phyloP scores from a whole-genome alignment of 2,113 vertebrate genomes.

The Elgaria multicarinata region DNA sequence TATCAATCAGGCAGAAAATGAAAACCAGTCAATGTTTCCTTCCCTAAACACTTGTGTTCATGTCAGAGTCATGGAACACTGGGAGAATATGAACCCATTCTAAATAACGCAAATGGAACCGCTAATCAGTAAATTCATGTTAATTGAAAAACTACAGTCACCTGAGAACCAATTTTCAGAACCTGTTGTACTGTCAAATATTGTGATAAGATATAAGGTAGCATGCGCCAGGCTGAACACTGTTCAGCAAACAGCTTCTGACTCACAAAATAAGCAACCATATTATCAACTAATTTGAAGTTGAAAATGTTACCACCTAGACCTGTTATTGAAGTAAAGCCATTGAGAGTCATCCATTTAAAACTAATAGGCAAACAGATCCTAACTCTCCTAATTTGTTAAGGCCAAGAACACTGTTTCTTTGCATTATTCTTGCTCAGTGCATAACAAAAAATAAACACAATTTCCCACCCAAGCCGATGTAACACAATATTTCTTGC shows the following conservation, averaged over 20 bases:
- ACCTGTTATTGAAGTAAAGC: slow-evolving; percentile 56
- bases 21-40: neutral
- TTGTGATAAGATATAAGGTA: slow-evolving; percentile 63
- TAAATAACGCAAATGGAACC: slow-evolving; percentile 59
- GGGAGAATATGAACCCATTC: slow-evolving; percentile 41
- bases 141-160: slow-evolving; percentile 67
- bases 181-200: slow-evolving; percentile 65
- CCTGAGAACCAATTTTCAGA: slow-evolving; percentile 66
- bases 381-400: slow-evolving; percentile 34
- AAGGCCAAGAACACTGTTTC: slow-evolving; percentile 39
- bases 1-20: slow-evolving; percentile 13
- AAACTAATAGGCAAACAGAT: slow-evolving; percentile 79
- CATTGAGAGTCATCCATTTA: slow-evolving; percentile 76
- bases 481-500: neutral
- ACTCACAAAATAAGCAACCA: slow-evolving; percentile 70
- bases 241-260: slow-evolving; percentile 73
- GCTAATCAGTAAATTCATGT: slow-evolving; percentile 63
- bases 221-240: slow-evolving; percentile 55
- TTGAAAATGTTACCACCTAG: slow-evolving; percentile 69
- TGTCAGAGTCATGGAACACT: slow-evolving; percentile 40
- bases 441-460: slow-evolving; percentile 54
- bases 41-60: slow-evolving; percentile 40
- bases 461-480: slow-evolving; percentile 38
- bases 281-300: slow-evolving; percentile 59
- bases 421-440: slow-evolving; percentile 52